These are phyloP conservation scores for Lamellibrachia columna DNA, from an alignment of 2,888 invertebrate species.

Conservation along the genomic window DNA sequence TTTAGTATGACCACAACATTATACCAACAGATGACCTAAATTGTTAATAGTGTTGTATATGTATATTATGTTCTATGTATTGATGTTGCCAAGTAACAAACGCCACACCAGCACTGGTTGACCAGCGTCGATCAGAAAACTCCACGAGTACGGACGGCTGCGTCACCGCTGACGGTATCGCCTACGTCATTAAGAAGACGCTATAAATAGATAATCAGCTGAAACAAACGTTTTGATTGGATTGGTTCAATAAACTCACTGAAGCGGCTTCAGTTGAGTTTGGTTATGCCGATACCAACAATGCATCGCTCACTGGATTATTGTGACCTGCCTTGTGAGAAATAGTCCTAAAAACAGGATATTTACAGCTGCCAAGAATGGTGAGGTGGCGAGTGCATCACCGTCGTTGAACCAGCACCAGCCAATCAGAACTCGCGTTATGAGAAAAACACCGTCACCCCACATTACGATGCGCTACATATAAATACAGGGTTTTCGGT, in stretches of 20 bases:
- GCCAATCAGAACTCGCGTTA: conserved; percentile 11
- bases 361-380: not conserved
- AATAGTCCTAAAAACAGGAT: not conserved
- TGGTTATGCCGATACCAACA: not conserved
- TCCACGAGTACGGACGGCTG: not conserved
- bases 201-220: not conserved
- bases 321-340: not conserved
- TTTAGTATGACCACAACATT: too few relatives aligned
- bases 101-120: too few relatives aligned
- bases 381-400: not conserved
- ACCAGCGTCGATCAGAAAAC: not conserved
- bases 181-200: not conserved
- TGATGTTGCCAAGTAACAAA: too few relatives aligned
- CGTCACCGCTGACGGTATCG: conserved; percentile 12
- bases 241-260: not conserved
- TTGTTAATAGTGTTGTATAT: too few relatives aligned
- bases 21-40: too few relatives aligned
- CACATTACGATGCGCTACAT: conserved; percentile 3
- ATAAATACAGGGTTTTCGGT: not conserved
- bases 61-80: too few relatives aligned
- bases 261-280: not conserved
- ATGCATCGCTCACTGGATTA: not conserved
- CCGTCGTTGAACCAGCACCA: not conserved
- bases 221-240: conserved; percentile 16
- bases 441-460: not conserved